phyloP scores from a whole-genome alignment of 2,888 invertebrate genomes.

The Melitaea athalia region DNA sequence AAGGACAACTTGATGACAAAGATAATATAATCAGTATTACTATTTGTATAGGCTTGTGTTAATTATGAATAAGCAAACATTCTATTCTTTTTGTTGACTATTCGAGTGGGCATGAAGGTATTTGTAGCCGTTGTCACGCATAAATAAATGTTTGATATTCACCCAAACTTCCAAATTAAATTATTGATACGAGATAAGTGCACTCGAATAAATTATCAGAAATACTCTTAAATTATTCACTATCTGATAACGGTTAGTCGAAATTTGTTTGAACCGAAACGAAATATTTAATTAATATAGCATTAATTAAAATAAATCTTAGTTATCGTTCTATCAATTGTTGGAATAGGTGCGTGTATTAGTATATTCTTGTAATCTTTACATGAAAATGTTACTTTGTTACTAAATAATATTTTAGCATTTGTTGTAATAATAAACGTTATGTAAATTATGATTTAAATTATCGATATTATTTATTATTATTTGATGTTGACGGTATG shows the following conservation, averaged over 20 bases:
- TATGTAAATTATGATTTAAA: not conserved
- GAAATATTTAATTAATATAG: conserved; percentile 19
- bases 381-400: not conserved
- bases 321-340: conserved; percentile 9
- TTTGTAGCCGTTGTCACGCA: conserved; percentile 29
- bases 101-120: conserved; percentile 8
- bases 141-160: conserved; percentile 30
- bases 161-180: conserved; percentile 8
- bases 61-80: conserved; percentile 46
- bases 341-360: not conserved
- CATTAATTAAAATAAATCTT: conserved; percentile 22
- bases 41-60: conserved; percentile 50
- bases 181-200: conserved; percentile 22
- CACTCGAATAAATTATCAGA: conserved; percentile 20
- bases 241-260: conserved; percentile 24
- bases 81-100: conserved; percentile 22
- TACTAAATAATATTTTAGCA: not conserved
- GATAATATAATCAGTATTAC: not conserved
- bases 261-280: conserved; percentile 13
- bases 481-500: conserved; percentile 5
- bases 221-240: conserved; percentile 19
- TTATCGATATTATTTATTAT: not conserved
- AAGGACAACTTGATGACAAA: not conserved
- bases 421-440: not conserved
- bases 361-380: not conserved